Base-by-base conservation (phyloP, 2,888 invertebrate species). In the Lordiphosa andalusiaca region DNA sequence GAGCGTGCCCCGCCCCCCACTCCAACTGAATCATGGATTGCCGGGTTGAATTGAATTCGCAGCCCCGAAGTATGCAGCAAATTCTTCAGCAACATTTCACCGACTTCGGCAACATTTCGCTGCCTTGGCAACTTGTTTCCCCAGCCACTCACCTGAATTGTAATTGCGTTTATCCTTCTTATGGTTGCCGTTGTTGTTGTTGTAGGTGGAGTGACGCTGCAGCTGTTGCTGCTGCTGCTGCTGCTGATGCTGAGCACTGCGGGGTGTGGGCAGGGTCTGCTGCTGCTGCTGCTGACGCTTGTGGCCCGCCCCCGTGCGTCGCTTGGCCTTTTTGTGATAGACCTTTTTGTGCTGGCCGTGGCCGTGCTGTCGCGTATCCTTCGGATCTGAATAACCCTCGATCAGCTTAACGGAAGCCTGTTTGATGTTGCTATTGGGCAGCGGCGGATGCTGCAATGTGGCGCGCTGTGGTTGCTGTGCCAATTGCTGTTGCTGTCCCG, bases 351-450 rank as follows among this genome's bases (percentile, higher is more conserved):
- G 87, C 44, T 68, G 71, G 21, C 38, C 10, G 41, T 72, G 64
- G 2, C n/a, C 23, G 40, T 42, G 36, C 0, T 42, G 42, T 50
- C 87, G 88, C 25, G 88, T 86, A 57, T 89, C 89, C 73, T 90
- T 89, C 30, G 89, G 89, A 77, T 89, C 89, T 12, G 90, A 90
- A 53, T 89, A 89, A 49, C 89, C 90, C 69, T 90, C 89, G 70
- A 89, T 86, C 50, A 89, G 80, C 75, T 89, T 89, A 46, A 90
- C 86, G 41, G 86, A 86, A 47, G 89, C 89, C 67, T 88, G 86
- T 64, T 87, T 88, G 39, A 89, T 88, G 66, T 85, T 80, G 52
- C 87, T 86, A 46, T 86, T 85, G 50, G 86, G 86, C 58, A 86
- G 60, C 51, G 82, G 86, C 50, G 84, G 85, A 69, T 75, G 87